Conservation (phyloP, 35 echinoderm and acorn worm species). For the Lytechinus variegatus region DNA sequence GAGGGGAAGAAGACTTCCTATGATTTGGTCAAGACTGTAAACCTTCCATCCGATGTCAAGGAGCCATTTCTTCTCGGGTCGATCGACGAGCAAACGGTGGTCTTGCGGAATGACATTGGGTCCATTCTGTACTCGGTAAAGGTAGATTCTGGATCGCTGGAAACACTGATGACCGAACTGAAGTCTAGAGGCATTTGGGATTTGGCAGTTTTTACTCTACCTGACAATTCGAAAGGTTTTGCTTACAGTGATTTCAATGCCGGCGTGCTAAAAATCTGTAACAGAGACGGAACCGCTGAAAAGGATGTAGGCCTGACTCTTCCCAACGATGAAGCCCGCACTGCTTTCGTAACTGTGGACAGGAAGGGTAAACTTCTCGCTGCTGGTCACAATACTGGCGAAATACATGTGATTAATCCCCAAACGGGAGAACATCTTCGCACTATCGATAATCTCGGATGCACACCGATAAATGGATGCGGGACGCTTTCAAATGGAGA, state of each 20-base stretch:
- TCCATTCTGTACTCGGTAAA: neutral
- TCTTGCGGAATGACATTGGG: neutral
- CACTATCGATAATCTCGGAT: neutral
- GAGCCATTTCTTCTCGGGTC: neutral
- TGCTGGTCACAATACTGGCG: neutral
- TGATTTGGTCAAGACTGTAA: conserved; percentile 23
- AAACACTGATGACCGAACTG: neutral
- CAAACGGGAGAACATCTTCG: neutral
- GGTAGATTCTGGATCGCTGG: neutral
- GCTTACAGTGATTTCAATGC: conserved; percentile 23
- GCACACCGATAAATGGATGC: neutral
- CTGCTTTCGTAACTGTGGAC: conserved; percentile 21
- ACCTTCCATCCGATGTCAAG: neutral
- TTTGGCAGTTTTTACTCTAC: neutral
- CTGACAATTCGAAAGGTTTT: neutral
- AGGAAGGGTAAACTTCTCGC: neutral
- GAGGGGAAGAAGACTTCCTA: neutral
- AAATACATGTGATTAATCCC: conserved; percentile 4
- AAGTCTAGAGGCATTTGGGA: conserved; percentile 4
- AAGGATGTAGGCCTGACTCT: neutral
- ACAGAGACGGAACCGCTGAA: neutral
- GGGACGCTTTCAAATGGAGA: neutral
- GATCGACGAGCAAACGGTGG: neutral
- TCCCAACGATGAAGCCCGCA: neutral
- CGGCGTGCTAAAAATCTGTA: neutral